Evolutionary conservation across 1,140 invertebrate species (phyloP), one percentile per base, ranked within the genome.

Genomic region (Zaprionus ornatus): DNA sequence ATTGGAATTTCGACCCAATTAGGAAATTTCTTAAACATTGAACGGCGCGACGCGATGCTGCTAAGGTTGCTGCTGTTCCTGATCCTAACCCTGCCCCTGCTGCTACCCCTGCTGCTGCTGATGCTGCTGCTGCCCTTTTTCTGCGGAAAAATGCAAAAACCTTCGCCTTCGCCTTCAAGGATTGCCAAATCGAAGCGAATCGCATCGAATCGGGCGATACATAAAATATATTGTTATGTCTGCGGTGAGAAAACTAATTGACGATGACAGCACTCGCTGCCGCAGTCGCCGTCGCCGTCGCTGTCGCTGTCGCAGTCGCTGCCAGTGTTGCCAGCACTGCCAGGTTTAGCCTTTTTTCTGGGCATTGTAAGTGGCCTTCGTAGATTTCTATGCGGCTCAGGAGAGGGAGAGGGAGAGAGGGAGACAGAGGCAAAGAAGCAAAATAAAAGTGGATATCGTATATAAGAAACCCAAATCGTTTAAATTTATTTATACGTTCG

Each of bases 1-100:
- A 88, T 79, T 85, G 85, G 85, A 88, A 88, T 88, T 88, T 90
- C 72, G 73, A 85, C 81, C 85, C 85, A 88, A 88, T 88, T 88
- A 88, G 85, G 85, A 79, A 59, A 88, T 90, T 88, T 82, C 69
- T 88, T 56, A 81, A 84, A 59, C 65, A 50, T 57, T 78, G 72
- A 69, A 48, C 32, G 56, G 10, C 35, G 10, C 35, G 57, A 6
- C 32, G 15, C 35, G 55, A 67, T 67, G 70, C 45, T 29, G 27
- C 27, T 29, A 29, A 29, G 27, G 27, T 29, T 29, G n/a, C 12
- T 69, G 59, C 32, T 52, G 17, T 15, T 40, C 17, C 17, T 50
- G 45, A 2, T 40, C 17, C 17, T 50, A 27, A 2, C 9, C 1
- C 25, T 48, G 32, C 19, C 48, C 15, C 17, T 13, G 19, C 10